Evolutionary conservation across 2,888 invertebrate species (phyloP), one percentile per base, ranked within the genome.

Genomic region (Diplolepis rosae): DNA sequence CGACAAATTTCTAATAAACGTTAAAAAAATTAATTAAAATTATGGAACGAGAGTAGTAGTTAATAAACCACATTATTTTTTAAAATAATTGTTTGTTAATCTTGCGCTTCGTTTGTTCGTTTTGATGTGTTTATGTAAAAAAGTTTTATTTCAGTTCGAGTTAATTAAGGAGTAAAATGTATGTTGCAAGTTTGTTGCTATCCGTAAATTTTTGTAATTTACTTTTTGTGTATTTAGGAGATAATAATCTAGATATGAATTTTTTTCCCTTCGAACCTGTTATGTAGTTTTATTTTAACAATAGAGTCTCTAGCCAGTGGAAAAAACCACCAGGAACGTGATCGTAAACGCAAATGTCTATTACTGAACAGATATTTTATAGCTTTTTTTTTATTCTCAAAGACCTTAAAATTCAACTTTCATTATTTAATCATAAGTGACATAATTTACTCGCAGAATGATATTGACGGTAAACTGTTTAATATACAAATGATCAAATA

Each of bases 151-250:
- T 56, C 11, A 6, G 35, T 22, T 18, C 18, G 18, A 32, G 32
- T 35, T 56, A 32, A 22, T 35, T 56, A 56, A 56, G 22, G 22
- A 56, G 35, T 35, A 3, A n/a, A n/a, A n/a, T n/a, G n/a, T n/a
- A n/a, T 56, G 24, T 39, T 39, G 61, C n/a, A 61, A 61, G n/a
- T n/a, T 13, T 56, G 24, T 39, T 39, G 61, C n/a, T 39, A 61
- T 2, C 18, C 18, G n/a, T n/a, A 15, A 32, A 15, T 45, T 24
- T 39, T 39, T 61, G 61, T 35, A 39, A 39, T 39, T 39, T 27
- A 32, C 24, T 61, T 61, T 24, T 61, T 39, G 35, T 35, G 3
- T 15, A 4, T 1, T 48, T 52, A 52, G 28, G 13, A 5, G 11
- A 4, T 11, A 56, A 5, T 35, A 13, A 54, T 35, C 35, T 56